Conservation (phyloP, 2,797 vertebrate species). For the Tiaroga cobitis region DNA sequence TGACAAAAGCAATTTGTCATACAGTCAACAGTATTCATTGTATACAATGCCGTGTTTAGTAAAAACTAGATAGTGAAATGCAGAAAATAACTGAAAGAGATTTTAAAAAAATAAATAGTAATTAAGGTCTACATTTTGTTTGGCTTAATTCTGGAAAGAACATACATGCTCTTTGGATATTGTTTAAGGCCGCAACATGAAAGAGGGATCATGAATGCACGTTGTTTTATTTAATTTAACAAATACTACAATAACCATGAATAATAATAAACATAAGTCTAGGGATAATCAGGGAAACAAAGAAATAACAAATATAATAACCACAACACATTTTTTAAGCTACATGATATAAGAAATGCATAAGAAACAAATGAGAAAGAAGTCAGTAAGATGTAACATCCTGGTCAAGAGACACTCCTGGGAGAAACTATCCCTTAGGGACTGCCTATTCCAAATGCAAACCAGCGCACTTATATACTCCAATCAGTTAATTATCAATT, state of each 20-base stretch:
- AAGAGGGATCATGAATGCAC: too few relatives aligned
- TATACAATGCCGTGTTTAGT: not conserved
- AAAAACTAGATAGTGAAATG: not conserved
- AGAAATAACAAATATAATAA: not conserved
- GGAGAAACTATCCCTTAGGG: not conserved
- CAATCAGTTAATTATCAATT: not conserved
- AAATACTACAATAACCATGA: too few relatives aligned
- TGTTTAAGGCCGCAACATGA: too few relatives aligned
- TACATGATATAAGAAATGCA: not conserved
- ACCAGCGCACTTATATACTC: not conserved
- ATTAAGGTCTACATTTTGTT: not conserved
- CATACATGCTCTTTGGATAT: too few relatives aligned
- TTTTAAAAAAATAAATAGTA: not conserved
- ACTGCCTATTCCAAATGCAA: not conserved
- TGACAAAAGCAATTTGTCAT: not conserved
- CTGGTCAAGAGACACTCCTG: not conserved
- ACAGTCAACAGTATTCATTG: not conserved
- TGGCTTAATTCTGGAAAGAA: too few relatives aligned
- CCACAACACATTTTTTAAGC: not conserved
- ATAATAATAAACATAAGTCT: not conserved
- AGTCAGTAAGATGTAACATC: not conserved
- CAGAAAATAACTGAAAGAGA: not conserved
- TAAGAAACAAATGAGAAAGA: not conserved
- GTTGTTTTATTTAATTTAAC: too few relatives aligned
- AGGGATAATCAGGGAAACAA: not conserved